These are phyloP conservation scores for Dryomyza anilis DNA, from an alignment of 2,888 invertebrate genomes.

Conservation along the genomic window DNA sequence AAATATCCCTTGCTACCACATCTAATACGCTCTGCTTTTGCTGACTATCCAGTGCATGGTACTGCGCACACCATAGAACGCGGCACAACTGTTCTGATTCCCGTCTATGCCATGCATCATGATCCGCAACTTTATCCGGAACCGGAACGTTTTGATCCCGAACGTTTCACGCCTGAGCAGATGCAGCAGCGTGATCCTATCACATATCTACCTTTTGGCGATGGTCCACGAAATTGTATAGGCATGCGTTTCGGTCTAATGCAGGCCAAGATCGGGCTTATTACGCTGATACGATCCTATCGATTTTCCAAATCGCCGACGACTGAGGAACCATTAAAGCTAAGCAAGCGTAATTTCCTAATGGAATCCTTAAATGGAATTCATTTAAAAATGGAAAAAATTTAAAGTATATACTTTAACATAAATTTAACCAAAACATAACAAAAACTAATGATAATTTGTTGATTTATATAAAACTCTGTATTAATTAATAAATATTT, in stretches of 20 bases:
- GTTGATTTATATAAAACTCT: too few species aligned
- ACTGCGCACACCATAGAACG: conserved; percentile 14
- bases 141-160: conserved; percentile 68
- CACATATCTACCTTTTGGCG: conserved; percentile 54
- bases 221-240: conserved; percentile 55
- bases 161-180: conserved; percentile 65
- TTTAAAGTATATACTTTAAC: too few species aligned
- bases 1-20: conserved; percentile 62
- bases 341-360: conserved; percentile 31
- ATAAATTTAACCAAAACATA: too few species aligned
- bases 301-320: conserved; percentile 34
- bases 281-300: conserved; percentile 40
- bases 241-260: conserved; percentile 53
- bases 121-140: conserved; percentile 62
- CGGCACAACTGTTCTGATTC: conserved; percentile 56
- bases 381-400: conserved; percentile 28
- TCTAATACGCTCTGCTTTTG: conserved; percentile 47
- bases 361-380: conserved; percentile 34
- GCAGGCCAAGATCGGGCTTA: conserved; percentile 50
- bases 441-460: too few species aligned
- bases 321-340: conserved; percentile 36
- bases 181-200: conserved; percentile 61
- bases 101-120: conserved; percentile 65
- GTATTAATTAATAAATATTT: too few species aligned
- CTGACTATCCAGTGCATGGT: conserved; percentile 39